phyloP scores from a whole-genome alignment of 2,888 invertebrate species.

The Acleris laterana region DNA sequence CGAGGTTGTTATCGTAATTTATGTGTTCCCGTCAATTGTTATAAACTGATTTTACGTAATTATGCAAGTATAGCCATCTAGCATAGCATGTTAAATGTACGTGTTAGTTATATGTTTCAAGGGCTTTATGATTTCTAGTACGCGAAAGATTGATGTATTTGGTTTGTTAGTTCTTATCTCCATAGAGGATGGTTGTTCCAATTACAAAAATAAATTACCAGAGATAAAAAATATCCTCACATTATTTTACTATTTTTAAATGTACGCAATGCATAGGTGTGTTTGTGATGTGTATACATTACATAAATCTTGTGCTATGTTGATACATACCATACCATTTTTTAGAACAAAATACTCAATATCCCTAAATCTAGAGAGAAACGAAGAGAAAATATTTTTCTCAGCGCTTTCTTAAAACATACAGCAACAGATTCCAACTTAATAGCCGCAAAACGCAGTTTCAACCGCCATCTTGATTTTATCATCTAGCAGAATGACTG shows the following conservation, averaged over 20 bases:
- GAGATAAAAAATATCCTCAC: too few species aligned
- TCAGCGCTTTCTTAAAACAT: not conserved
- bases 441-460: constrained; percentile 5
- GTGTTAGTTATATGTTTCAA: not conserved
- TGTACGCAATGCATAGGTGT: too few species aligned
- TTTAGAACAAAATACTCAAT: too few species aligned
- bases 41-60: not conserved
- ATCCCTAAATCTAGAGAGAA: not conserved
- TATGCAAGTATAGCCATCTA: not conserved
- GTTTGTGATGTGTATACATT: too few species aligned
- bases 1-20: constrained; percentile 17
- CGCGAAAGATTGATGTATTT: too few species aligned
- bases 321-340: too few species aligned
- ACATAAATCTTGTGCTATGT: too few species aligned
- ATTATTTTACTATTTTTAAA: too few species aligned
- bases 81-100: not conserved
- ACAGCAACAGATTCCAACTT: not conserved
- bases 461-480: constrained; percentile 3
- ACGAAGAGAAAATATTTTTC: not conserved
- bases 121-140: not conserved
- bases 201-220: too few species aligned
- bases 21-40: constrained; percentile 1
- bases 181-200: too few species aligned
- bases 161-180: too few species aligned
- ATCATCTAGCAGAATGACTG: constrained; percentile 24